Percentiles rank a stretch among this genome's conserved stretches.
Evolutionary conservation across 2,113 vertebrate species (phyloP).

Genomic region (Anas platyrhynchos): DNA sequence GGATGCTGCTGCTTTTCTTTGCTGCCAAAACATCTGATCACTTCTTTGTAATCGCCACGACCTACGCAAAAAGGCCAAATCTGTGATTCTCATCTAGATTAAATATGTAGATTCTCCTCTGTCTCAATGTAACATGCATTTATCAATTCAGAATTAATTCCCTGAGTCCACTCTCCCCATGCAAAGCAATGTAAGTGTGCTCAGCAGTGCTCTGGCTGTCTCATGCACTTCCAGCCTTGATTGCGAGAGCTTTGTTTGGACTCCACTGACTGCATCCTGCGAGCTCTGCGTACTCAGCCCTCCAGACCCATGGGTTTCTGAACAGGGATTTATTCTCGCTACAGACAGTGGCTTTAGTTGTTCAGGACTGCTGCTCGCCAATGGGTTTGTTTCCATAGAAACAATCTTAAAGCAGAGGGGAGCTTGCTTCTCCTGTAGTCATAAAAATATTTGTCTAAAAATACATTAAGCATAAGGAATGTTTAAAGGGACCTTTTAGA

Average conservation of each 20-base stretch:
- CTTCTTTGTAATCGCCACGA: not conserved
- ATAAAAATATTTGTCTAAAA: constrained; percentile 67
- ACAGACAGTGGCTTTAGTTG: constrained; percentile 11
- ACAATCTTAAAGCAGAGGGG: constrained; percentile 27
- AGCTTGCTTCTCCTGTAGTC: constrained; percentile 44
- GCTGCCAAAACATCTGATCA: not conserved
- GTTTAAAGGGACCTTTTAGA: constrained; percentile 33
- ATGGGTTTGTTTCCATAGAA: constrained; percentile 67
- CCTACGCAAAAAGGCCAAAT: not conserved
- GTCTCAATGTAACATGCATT: not conserved
- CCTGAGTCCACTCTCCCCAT: not conserved
- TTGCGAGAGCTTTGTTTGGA: not conserved
- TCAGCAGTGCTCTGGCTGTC: not conserved
- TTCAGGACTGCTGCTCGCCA: constrained; percentile 29
- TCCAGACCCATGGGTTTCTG: not conserved
- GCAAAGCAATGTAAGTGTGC: not conserved
- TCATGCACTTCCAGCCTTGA: not conserved
- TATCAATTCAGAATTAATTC: not conserved
- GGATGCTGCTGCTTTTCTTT: not conserved
- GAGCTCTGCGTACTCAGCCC: not conserved
- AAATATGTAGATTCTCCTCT: not conserved
- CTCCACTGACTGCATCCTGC: not conserved
- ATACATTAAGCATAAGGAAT: constrained; percentile 35
- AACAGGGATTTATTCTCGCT: not conserved
- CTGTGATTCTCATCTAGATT: not conserved